Percentiles rank a stretch among this genome's conserved stretches.
Conservation (phyloP, 2,797 vertebrate genomes). For the Megaceryle alcyon region DNA sequence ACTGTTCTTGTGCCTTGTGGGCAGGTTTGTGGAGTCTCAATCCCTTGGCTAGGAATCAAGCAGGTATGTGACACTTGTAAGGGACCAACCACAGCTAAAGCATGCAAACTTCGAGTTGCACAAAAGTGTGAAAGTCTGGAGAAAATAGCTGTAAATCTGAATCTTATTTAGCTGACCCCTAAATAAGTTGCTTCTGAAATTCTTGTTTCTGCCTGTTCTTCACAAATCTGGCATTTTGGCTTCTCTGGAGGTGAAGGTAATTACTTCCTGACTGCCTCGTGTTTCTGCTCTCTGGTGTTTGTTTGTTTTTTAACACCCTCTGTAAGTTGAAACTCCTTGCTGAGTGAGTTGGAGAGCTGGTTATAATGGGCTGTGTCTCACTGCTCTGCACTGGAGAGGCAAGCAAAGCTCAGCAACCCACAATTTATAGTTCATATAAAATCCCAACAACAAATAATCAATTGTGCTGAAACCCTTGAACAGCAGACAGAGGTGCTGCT, state of each 20-base stretch:
- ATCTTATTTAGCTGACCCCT: not conserved
- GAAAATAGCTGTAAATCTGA: not conserved
- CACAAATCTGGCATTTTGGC: not conserved
- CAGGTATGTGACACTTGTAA: accelerated
- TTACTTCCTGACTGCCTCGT: not conserved
- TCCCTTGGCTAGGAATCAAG: not conserved
- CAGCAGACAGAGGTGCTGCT: not conserved
- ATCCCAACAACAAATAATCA: not conserved
- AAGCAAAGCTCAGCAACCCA: not conserved
- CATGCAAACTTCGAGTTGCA: not conserved
- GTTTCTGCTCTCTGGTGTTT: not conserved
- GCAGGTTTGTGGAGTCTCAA: accelerated
- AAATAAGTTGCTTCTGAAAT: not conserved
- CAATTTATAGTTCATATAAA: not conserved
- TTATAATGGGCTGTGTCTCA: not conserved
- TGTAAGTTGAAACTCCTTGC: not conserved
- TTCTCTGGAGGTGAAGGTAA: not conserved
- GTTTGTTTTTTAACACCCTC: not conserved
- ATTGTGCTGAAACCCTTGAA: not conserved
- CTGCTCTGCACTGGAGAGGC: not conserved
- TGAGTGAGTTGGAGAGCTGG: not conserved
- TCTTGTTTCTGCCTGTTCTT: not conserved
- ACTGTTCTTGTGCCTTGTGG: not conserved
- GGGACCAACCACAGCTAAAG: not conserved
- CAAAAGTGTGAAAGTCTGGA: not conserved